Evolutionary conservation across 2,888 invertebrate species (phyloP).

Genomic region (Pammene aurita): DNA sequence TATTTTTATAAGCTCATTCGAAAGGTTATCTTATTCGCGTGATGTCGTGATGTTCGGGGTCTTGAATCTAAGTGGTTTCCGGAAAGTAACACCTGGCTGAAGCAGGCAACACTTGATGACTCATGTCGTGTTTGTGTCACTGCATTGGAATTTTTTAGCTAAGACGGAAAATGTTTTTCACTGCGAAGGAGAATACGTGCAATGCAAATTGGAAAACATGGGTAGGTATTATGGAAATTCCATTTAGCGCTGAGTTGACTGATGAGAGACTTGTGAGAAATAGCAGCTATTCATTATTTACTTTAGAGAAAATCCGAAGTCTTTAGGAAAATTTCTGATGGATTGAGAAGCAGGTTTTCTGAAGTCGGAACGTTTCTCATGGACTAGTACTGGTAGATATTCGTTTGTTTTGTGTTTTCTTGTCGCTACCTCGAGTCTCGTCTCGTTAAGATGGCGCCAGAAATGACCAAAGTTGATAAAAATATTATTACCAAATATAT

Average conservation of each 20-base stretch:
- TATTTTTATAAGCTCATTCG: conserved; percentile 29
- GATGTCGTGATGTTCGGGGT: conserved; percentile 40
- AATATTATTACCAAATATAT: too few species aligned
- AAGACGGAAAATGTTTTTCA: conserved; percentile 23
- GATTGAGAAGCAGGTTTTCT: conserved; percentile 7
- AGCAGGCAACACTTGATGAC: conserved; percentile 25
- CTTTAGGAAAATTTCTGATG: conserved; percentile 15
- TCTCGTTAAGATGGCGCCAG: too few species aligned
- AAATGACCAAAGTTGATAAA: too few species aligned
- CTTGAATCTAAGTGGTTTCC: conserved; percentile 38
- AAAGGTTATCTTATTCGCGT: conserved; percentile 35
- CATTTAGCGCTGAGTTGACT: conserved; percentile 26
- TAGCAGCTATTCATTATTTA: conserved; percentile 34
- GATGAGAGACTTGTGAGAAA: conserved; percentile 40
- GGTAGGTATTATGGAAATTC: conserved; percentile 22
- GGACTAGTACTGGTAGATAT: background rate
- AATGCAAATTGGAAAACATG: conserved; percentile 17
- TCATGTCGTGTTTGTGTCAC: conserved; percentile 19
- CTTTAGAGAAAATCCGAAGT: conserved; percentile 32
- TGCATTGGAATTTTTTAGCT: conserved; percentile 22
- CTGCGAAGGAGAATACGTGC: conserved; percentile 1
- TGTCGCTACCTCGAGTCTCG: too few species aligned
- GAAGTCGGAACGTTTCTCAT: conserved; percentile 18
- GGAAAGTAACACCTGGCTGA: conserved; percentile 37
- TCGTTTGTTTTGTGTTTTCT: background rate